A percentile compares a stretch with the other conserved stretches of the same genome.
phyloP scores from a whole-genome alignment of 2,888 invertebrate species.

The Phragmatobia fuliginosa region DNA sequence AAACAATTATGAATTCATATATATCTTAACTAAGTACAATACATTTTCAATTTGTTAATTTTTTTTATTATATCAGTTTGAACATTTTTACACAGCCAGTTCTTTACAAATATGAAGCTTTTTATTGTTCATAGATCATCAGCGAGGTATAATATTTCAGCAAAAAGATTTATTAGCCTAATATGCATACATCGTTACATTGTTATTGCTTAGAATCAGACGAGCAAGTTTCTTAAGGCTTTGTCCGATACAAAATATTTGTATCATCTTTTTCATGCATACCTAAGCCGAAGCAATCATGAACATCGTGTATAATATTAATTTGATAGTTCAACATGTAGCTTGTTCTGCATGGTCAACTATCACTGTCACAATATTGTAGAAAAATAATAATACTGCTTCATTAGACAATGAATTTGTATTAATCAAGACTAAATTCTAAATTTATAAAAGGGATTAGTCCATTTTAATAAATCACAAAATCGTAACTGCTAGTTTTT shows the following conservation, averaged over 20 bases:
- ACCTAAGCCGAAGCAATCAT: background rate
- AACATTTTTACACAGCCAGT: constrained; percentile 2
- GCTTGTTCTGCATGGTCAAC: too few relatives aligned
- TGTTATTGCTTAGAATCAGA: constrained; percentile 18
- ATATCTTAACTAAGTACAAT: background rate
- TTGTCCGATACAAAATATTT: background rate
- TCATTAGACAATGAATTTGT: constrained; percentile 25
- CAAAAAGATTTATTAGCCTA: background rate
- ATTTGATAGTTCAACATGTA: constrained; percentile 22
- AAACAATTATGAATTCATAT: background rate
- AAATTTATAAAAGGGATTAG: background rate
- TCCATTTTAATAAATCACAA: constrained; percentile 33
- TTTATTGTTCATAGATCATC: constrained; percentile 8
- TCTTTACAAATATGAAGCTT: background rate
- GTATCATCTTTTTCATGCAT: background rate
- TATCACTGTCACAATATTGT: constrained; percentile 12
- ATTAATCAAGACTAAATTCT: constrained; percentile 9
- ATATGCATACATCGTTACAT: constrained; percentile 1
- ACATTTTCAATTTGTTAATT: background rate
- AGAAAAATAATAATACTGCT: constrained; percentile 17
- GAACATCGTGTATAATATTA: background rate
- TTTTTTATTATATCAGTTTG: background rate
- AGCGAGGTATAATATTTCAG: constrained; percentile 8
- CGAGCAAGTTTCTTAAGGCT: constrained; percentile 6
- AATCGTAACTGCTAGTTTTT: constrained; percentile 24